Base-by-base conservation (phyloP, 2,888 invertebrate genomes). In the Hypselothyrea guttata region DNA sequence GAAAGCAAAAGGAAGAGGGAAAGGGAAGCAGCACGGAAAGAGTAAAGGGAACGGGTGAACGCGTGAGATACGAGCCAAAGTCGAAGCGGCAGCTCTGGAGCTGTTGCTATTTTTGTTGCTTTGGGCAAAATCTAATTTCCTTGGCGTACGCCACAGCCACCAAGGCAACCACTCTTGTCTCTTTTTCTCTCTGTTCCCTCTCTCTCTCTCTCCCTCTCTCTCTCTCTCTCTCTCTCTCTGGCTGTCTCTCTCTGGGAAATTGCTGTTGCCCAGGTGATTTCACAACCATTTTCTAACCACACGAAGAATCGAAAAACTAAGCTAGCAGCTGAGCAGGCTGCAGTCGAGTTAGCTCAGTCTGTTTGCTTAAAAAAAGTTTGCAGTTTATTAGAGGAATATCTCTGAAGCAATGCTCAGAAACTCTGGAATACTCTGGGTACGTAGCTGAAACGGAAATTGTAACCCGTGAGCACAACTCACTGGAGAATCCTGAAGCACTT, bases 111-210 rank as follows among this genome's bases (percentile, higher is more conserved):
- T 22, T 11, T 47, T 58, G 35, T 31, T 11, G 33, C 13, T 22
- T 46, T 33, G 54, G 12, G 47, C 52, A 55, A 76, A 84, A 81
- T 81, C 75, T 81, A 77, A 84, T 79, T 79, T 79, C 78, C 81
- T 76, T 69, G 59, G 41, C 58, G 62, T 61, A 41, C 45, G 60
- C 56, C 56, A 44, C 59, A 62, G 37, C 51, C 47, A 42, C 41
- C 55, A 52, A 51, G 35, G 37, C 41, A 77, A 64, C 67, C 66
- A 59, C 42, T n/a, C 22, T 22, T 4, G 22, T 22, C 22, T 5
- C 52, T 51, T 28, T 2, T 33, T 9, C 12, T 27, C 31, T 1
- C 16, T 9, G 7, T 31, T 52, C 27, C 42, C 48, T 45, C 33
- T 54, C 33, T n/a, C n/a, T n/a, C n/a, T n/a, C n/a, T n/a, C 52